Evolutionary conservation across 2,797 vertebrate species (phyloP), one percentile per base, ranked within the genome.

Genomic region (Loriculus beryllinus): DNA sequence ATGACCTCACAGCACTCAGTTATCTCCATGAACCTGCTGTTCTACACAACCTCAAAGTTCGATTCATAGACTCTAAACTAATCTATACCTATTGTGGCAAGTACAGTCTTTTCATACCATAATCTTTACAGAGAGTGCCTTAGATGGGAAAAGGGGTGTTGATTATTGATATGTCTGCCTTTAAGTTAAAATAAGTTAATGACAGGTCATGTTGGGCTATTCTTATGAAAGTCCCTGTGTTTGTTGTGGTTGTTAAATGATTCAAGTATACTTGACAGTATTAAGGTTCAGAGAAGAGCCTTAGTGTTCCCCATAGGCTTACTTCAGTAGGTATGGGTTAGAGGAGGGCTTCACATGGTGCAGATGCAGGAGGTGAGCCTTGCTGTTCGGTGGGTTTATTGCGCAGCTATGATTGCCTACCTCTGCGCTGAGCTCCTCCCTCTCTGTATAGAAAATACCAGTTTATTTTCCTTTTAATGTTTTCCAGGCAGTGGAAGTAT

Each of bases 21-120:
- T 99, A 99, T 94, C 99, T 99, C 71, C 99, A 99, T 1, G 99
- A 99, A 96, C 99, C 99, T 1, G 99, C 99, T 2, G 98, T 99
- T 81, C 97, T 99, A 21, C 99, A 99, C 96, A 99, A 99, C 97
- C 99, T 99, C 93, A 98, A 98, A 98, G 99, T 99, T 56, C 99
- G 99, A 91, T 99, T 99, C 92, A 99, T 98, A 42, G 99, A 99
- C 96, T 99, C 99, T 3, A 99, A 99, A 77, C 99, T 99, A 87
- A 99, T 99, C 97, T 99, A 99, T 93, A 99, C 99, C 11, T 99
- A 99, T 76, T 99, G 99, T 49, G 99, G 99, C 99, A 98, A 98
- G 98, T 96, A 60, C 80, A 70, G 48, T 14, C 82, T 76, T 75
- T 71, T 47, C 69, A 17, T 45, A 18, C 39, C 82, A 2, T n/a